A percentile compares a stretch with the other conserved stretches of the same genome.
Conservation (phyloP, 2,797 vertebrate species). For the Crenuchus spilurus region DNA sequence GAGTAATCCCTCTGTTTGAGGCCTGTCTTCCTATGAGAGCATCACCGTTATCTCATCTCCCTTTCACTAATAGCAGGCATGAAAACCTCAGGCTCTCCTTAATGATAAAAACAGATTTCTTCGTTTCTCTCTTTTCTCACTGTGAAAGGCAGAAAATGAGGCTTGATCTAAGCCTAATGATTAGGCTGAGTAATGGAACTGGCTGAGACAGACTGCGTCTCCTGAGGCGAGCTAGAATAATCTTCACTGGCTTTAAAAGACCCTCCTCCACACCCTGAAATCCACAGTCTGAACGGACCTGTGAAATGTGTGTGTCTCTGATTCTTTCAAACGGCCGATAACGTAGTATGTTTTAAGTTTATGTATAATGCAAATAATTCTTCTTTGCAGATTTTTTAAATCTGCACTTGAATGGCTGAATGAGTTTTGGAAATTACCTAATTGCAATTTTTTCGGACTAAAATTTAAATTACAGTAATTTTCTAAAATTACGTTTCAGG, state of each 20-base stretch:
- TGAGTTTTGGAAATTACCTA: no score
- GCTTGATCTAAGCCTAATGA: constrained; percentile 52
- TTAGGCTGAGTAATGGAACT: constrained; percentile 36
- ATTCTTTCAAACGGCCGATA: neutral
- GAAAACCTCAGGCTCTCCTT: constrained; percentile 33
- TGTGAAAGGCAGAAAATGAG: constrained; percentile 40
- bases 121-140: constrained; percentile 7
- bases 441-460: no score
- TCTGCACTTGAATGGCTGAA: no score
- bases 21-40: constrained; percentile 14
- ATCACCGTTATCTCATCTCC: constrained; percentile 22
- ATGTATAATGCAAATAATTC: no score
- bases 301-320: neutral
- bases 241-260: constrained; percentile 12
- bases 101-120: constrained; percentile 33
- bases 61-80: constrained; percentile 9
- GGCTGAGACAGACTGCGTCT: constrained; percentile 36
- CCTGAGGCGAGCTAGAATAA: constrained; percentile 36
- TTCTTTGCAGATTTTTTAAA: no score
- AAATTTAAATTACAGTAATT: no score
- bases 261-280: constrained; percentile 7
- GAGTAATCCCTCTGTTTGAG: constrained; percentile 18
- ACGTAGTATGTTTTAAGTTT: no score
- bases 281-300: neutral
- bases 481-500: no score